Evolutionary conservation across 2,113 vertebrate genomes (phyloP).

Genomic region (Trematocara variabile): DNA sequence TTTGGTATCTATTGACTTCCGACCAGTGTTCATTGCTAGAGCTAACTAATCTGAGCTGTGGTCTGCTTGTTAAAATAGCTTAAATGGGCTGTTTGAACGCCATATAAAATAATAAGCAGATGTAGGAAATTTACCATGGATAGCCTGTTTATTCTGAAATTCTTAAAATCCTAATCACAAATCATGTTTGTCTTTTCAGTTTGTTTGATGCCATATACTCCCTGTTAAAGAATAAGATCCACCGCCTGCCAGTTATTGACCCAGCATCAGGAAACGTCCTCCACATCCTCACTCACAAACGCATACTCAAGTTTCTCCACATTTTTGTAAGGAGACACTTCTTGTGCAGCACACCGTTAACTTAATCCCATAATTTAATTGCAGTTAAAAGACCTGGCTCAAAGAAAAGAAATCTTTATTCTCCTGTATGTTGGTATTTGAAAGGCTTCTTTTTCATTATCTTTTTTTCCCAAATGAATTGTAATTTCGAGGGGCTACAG

Average conservation of each 20-base stretch:
- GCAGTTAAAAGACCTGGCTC: not conserved
- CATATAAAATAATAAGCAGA: not conserved
- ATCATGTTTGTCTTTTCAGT: constrained; percentile 66
- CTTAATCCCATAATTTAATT: not conserved
- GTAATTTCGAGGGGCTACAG: not conserved
- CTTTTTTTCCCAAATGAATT: not conserved
- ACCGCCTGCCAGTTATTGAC: constrained; percentile 90
- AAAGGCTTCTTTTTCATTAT: not conserved
- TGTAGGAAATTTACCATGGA: not conserved
- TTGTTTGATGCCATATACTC: constrained; percentile 92
- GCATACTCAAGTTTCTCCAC: constrained; percentile 94
- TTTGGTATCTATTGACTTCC: not conserved
- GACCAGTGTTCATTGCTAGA: not conserved
- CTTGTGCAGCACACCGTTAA: not conserved
- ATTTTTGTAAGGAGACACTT: constrained; percentile 76
- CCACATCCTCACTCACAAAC: constrained; percentile 95
- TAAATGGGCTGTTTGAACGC: not conserved
- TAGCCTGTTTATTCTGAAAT: not conserved
- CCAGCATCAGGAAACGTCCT: constrained; percentile 87
- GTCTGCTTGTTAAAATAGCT: not conserved
- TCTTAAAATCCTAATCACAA: not conserved
- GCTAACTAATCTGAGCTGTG: not conserved
- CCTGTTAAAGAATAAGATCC: constrained; percentile 92
- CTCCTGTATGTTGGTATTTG: not conserved
- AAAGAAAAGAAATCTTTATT: not conserved